Evolutionary conservation across 2,113 vertebrate species (phyloP).

Genomic region (Eudyptes chrysolophus): DNA sequence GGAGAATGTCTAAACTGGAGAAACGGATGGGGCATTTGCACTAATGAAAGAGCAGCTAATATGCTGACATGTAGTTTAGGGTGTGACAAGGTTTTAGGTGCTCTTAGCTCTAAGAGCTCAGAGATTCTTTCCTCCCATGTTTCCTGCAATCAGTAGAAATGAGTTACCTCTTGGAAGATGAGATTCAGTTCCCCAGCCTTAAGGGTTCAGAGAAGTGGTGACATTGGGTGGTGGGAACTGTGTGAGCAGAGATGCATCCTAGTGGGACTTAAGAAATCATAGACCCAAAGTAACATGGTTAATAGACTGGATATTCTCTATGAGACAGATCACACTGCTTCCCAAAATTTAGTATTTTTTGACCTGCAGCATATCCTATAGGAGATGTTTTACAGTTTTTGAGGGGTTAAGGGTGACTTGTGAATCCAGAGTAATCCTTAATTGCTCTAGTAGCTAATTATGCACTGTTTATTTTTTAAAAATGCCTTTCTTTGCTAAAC

Average conservation of each 20-base stretch:
- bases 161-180: neutral
- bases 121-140: neutral
- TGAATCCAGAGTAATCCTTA: neutral
- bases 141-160: neutral
- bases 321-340: neutral
- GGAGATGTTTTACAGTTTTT: neutral
- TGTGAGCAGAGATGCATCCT: neutral
- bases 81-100: neutral
- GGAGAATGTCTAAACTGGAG: neutral
- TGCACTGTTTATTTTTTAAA: neutral
- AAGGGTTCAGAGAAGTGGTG: neutral
- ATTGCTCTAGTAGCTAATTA: neutral
- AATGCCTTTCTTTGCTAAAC: neutral
- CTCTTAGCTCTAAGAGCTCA: neutral
- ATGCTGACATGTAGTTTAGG: neutral
- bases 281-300: neutral
- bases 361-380: neutral
- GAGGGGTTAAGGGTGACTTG: neutral
- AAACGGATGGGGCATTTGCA: neutral
- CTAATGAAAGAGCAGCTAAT: neutral
- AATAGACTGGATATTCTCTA: neutral
- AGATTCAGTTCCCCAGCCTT: neutral
- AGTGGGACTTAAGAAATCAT: neutral
- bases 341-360: neutral
- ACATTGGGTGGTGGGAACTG: neutral